Percentiles rank a stretch among this genome's conserved stretches.
Conservation (phyloP, 2,797 vertebrate species). For the Poecilia wingei region DNA sequence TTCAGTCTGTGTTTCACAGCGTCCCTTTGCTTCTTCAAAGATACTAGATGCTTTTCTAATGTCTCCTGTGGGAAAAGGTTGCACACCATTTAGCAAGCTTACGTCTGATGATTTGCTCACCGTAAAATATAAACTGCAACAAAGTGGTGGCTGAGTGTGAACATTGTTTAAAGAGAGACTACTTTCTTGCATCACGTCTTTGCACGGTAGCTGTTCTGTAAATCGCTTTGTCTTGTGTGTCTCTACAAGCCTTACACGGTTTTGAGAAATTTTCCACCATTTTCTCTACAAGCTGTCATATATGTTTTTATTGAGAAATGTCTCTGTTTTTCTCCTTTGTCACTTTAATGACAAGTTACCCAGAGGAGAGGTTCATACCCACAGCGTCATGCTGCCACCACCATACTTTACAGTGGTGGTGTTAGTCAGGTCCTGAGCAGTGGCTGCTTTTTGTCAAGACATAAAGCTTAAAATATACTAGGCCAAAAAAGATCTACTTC, state of each 20-base stretch:
- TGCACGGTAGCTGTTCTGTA: not conserved
- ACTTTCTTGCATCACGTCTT: not conserved
- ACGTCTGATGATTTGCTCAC: not conserved
- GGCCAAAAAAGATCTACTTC: not conserved
- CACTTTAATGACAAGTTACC: not conserved
- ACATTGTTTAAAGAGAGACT: not conserved
- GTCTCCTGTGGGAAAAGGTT: constrained; percentile 64
- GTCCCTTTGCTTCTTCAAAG: constrained; percentile 76
- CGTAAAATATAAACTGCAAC: constrained; percentile 9
- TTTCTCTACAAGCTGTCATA: not conserved
- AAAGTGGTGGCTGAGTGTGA: not conserved
- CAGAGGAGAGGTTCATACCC: not conserved
- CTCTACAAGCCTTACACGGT: not conserved
- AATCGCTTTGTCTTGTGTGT: not conserved
- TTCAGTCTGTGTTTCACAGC: constrained; percentile 78
- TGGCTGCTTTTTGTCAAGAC: not conserved
- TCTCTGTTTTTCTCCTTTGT: not conserved
- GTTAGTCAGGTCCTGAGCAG: not conserved
- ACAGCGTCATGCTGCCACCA: not conserved
- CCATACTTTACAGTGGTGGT: not conserved
- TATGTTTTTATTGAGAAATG: not conserved
- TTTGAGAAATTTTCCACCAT: not conserved
- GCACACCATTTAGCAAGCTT: constrained; percentile 35
- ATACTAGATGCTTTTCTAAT: constrained; percentile 67
- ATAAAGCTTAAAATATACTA: not conserved